phyloP scores from a whole-genome alignment of 2,797 vertebrate genomes.

The Pagetopsis macropterus region DNA sequence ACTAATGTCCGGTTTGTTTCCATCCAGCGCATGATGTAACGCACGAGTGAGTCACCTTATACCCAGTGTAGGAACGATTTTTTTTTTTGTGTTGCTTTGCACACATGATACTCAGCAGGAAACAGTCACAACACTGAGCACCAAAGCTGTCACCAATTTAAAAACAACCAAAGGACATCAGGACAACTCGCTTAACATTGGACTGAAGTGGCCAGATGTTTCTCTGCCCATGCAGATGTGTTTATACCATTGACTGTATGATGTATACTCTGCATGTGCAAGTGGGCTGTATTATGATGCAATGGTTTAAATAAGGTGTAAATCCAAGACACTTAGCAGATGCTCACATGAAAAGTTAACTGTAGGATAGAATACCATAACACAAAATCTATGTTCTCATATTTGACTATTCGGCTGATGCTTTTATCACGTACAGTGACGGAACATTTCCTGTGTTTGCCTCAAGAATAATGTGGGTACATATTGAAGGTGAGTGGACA shows the following conservation, averaged over 20 bases:
- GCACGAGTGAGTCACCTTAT: slow-evolving; percentile 9
- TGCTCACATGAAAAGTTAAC: neutral
- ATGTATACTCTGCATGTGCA: neutral
- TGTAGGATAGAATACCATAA: neutral
- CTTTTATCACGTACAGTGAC: neutral
- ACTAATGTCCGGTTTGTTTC: slow-evolving; percentile 38
- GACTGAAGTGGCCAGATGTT: slow-evolving; percentile 31
- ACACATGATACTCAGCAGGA: neutral
- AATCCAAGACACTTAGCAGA: slow-evolving; percentile 9
- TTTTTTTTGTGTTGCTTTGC: neutral
- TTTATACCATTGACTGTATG: neutral
- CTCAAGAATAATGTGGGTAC: neutral
- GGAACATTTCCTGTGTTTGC: neutral
- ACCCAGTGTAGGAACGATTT: neutral
- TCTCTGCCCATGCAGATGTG: slow-evolving; percentile 2
- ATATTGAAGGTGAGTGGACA: too few species aligned
- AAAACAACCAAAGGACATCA: slow-evolving; percentile 10
- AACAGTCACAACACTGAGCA: slow-evolving; percentile 4
- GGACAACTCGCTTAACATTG: neutral
- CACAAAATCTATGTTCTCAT: neutral
- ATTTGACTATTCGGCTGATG: neutral
- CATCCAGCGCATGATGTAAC: slow-evolving; percentile 28
- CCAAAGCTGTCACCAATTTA: slow-evolving; percentile 9
- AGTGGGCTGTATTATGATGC: neutral
- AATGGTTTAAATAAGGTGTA: neutral